Percentiles rank a stretch among this genome's conserved stretches.
Evolutionary conservation across 2,113 vertebrate genomes (phyloP).

Genomic region (Neodontobutis hainanensis): DNA sequence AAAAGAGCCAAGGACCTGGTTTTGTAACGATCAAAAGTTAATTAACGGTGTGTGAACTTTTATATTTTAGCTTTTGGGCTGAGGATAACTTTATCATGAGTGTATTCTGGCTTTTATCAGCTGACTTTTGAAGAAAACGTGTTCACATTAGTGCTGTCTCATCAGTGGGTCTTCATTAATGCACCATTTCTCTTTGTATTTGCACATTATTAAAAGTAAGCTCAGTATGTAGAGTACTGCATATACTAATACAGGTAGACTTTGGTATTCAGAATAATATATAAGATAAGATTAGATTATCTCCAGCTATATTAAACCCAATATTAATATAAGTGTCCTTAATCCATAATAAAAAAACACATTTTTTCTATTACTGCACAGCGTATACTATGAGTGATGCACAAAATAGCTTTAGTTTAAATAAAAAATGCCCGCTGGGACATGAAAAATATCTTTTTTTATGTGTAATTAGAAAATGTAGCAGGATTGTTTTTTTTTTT

Average conservation of each 20-base stretch:
- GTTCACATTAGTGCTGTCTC: slow-evolving; percentile 3
- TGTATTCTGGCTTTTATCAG: slow-evolving; percentile 4
- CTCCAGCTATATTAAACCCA: slow-evolving; percentile 55
- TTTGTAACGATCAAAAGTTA: slow-evolving; percentile 10
- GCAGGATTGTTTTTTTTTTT: slow-evolving; percentile 40
- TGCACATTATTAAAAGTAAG: slow-evolving; percentile 58
- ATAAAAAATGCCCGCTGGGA: slow-evolving; percentile 3
- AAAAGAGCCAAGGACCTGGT: neutral
- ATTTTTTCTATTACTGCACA: slow-evolving; percentile 31
- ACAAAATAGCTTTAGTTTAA: slow-evolving; percentile 60
- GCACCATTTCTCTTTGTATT: slow-evolving; percentile 42
- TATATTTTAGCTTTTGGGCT: neutral
- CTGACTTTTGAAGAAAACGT: slow-evolving; percentile 6
- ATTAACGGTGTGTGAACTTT: neutral
- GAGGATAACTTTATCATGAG: slow-evolving; percentile 9
- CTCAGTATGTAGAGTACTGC: slow-evolving; percentile 37
- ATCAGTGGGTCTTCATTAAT: slow-evolving; percentile 13
- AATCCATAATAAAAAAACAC: slow-evolving; percentile 50
- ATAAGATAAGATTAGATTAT: slow-evolving; percentile 37
- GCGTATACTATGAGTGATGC: slow-evolving; percentile 34
- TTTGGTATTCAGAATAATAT: slow-evolving; percentile 42
- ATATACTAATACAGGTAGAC: slow-evolving; percentile 26
- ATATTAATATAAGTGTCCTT: slow-evolving; percentile 77
- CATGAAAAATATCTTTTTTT: slow-evolving; percentile 8
- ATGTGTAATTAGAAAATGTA: slow-evolving; percentile 34